These are phyloP conservation scores for Drosophila azteca DNA, from an alignment of 1,140 invertebrate genomes.

Conservation along the genomic window DNA sequence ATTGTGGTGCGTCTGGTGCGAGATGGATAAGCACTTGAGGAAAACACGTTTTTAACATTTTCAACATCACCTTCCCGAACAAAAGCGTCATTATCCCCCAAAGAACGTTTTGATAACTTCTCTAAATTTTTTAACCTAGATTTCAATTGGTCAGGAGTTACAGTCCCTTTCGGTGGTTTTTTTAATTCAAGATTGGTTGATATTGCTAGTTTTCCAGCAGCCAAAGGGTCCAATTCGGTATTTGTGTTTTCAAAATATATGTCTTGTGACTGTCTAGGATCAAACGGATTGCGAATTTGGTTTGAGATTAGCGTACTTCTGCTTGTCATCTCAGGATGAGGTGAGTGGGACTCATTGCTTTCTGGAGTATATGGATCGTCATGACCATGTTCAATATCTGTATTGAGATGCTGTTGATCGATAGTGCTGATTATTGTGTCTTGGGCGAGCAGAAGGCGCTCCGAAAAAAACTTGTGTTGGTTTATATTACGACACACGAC, in stretches of 20 bases:
- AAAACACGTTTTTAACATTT: constrained; percentile 50
- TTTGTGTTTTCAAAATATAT: constrained; percentile 1
- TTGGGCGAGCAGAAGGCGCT: constrained; percentile 67
- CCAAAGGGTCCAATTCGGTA: constrained; percentile 1
- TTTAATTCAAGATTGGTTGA: constrained; percentile 11
- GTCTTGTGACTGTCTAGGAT: constrained; percentile 12
- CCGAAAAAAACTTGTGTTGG: constrained; percentile 64
- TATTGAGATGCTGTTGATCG: constrained; percentile 84
- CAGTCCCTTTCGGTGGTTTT: constrained; percentile 63
- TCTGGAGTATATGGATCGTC: constrained; percentile 91
- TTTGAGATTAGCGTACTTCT: constrained; percentile 51
- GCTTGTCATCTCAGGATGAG: constrained; percentile 84
- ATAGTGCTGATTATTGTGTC: constrained; percentile 85
- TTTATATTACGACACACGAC: constrained; percentile 66
- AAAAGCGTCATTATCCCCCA: constrained; percentile 16
- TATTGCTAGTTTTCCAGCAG: constrained; percentile 9
- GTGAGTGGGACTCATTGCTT: constrained; percentile 90
- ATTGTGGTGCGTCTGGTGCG: constrained; percentile 46
- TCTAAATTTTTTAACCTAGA: constrained; percentile 84
- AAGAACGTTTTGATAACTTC: constrained; percentile 39
- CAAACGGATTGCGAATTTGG: constrained; percentile 49
- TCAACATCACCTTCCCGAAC: constrained; percentile 60
- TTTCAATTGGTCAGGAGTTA: constrained; percentile 85
- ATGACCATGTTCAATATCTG: constrained; percentile 64
- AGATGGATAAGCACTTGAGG: constrained; percentile 32